These are phyloP conservation scores for Trissolcus brochymenae DNA, from an alignment of 2,888 invertebrate genomes.

Conservation along the genomic window DNA sequence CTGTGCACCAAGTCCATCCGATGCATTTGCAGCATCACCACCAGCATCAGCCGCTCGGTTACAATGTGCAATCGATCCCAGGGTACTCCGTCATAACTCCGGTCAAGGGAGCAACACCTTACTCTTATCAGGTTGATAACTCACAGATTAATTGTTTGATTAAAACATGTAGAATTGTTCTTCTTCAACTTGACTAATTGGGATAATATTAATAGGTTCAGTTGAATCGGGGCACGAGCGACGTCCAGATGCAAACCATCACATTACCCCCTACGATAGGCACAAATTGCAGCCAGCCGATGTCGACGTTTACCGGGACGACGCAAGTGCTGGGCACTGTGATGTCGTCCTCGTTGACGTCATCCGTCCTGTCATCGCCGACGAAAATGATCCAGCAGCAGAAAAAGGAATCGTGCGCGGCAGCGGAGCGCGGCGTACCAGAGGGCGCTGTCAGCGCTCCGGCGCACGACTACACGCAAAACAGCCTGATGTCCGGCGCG, in stretches of 20 bases:
- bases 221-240: constrained; percentile 61
- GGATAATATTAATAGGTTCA: constrained; percentile 26
- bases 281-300: constrained; percentile 27
- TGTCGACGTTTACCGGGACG: constrained; percentile 50
- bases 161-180: too few relatives aligned
- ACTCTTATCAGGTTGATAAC: constrained; percentile 60
- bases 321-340: constrained; percentile 53
- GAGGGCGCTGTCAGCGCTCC: constrained; percentile 86
- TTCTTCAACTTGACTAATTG: neutral
- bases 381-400: constrained; percentile 66
- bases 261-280: constrained; percentile 57
- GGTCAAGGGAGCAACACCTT: constrained; percentile 60
- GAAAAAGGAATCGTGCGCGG: constrained; percentile 56
- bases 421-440: constrained; percentile 83
- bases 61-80: constrained; percentile 62
- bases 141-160: too few relatives aligned
- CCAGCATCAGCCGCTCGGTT: constrained; percentile 61
- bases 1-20: constrained; percentile 61
- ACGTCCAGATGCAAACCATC: constrained; percentile 69
- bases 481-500: constrained; percentile 67
- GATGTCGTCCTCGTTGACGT: constrained; percentile 61
- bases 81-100: constrained; percentile 62
- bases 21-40: constrained; percentile 68
- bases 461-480: constrained; percentile 78
- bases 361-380: constrained; percentile 69